Evolutionary conservation across 2,888 invertebrate species (phyloP).

Genomic region (Dendrolimus houi): DNA sequence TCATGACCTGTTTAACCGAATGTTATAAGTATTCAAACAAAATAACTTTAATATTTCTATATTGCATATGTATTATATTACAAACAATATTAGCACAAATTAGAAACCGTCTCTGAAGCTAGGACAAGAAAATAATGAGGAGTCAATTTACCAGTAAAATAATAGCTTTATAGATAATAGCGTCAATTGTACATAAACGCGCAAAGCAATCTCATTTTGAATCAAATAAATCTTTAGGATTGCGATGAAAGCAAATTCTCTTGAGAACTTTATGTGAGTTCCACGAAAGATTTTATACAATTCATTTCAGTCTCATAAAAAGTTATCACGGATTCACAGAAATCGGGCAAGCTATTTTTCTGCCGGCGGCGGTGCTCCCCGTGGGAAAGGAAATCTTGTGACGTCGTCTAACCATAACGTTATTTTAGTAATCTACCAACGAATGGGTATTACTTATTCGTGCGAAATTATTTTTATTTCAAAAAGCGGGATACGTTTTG

Average conservation of each 20-base stretch:
- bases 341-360: conserved; percentile 63
- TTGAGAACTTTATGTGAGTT: conserved; percentile 58
- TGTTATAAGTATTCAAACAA: too few relatives aligned
- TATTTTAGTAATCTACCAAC: conserved; percentile 17
- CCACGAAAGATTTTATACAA: conserved; percentile 68
- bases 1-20: too few relatives aligned
- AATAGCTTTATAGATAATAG: neutral
- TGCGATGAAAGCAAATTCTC: conserved; percentile 56
- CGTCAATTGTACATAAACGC: conserved; percentile 23
- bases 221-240: conserved; percentile 46
- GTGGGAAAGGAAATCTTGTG: conserved; percentile 44
- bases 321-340: conserved; percentile 68
- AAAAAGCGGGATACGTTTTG: neutral
- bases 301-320: conserved; percentile 69
- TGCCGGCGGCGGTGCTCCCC: conserved; percentile 46
- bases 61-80: too few relatives aligned
- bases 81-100: too few relatives aligned
- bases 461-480: neutral
- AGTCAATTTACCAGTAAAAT: neutral
- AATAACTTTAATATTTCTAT: too few relatives aligned
- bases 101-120: too few relatives aligned
- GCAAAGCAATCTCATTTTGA: conserved; percentile 41
- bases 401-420: conserved; percentile 32
- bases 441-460: neutral
- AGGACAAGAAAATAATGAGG: too few relatives aligned